Conservation (phyloP, 1,140 invertebrate species). For the Platyura marginata region DNA sequence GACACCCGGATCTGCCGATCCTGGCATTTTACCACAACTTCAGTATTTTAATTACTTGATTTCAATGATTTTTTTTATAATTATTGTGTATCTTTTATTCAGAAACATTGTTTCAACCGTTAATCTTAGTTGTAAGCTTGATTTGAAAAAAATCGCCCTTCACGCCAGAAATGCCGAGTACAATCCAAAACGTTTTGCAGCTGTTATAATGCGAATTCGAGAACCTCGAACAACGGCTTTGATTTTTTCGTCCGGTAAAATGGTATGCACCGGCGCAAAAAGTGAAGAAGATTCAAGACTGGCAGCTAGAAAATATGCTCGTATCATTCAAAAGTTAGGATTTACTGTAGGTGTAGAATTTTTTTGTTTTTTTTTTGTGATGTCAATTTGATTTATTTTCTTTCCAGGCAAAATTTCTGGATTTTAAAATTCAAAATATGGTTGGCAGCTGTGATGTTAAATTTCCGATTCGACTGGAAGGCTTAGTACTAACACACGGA, state of each 20-base stretch:
- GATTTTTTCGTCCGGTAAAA: slow-evolving; percentile 99
- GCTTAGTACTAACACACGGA: slow-evolving; percentile 86
- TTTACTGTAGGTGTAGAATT: slow-evolving; percentile 79
- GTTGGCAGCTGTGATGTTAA: slow-evolving; percentile 99
- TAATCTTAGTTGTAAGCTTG: slow-evolving; percentile 88
- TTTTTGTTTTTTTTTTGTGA: not conserved
- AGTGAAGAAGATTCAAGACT: slow-evolving; percentile 94
- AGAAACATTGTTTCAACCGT: slow-evolving; percentile 97
- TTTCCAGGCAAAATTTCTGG: slow-evolving; percentile 92
- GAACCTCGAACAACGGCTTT: slow-evolving; percentile 96
- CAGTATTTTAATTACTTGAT: slow-evolving; percentile 46
- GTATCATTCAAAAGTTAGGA: slow-evolving; percentile 97
- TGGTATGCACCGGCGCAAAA: slow-evolving; percentile 99
- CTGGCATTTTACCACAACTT: slow-evolving; percentile 82
- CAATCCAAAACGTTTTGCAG: slow-evolving; percentile 99
- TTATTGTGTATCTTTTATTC: slow-evolving; percentile 23
- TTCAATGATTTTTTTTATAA: slow-evolving; percentile 2
- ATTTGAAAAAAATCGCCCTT: slow-evolving; percentile 93
- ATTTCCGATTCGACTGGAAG: slow-evolving; percentile 96
- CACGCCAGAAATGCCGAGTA: slow-evolving; percentile 99
- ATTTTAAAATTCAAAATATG: slow-evolving; percentile 99
- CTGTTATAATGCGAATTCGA: slow-evolving; percentile 98
- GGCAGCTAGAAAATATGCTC: slow-evolving; percentile 95
- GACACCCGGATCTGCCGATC: slow-evolving; percentile 85
- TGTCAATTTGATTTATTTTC: slow-evolving; percentile 12